Percentiles rank a stretch among this genome's conserved stretches.
Conservation (phyloP, 2,113 vertebrate species). For the Mesembrinibis cayennensis region DNA sequence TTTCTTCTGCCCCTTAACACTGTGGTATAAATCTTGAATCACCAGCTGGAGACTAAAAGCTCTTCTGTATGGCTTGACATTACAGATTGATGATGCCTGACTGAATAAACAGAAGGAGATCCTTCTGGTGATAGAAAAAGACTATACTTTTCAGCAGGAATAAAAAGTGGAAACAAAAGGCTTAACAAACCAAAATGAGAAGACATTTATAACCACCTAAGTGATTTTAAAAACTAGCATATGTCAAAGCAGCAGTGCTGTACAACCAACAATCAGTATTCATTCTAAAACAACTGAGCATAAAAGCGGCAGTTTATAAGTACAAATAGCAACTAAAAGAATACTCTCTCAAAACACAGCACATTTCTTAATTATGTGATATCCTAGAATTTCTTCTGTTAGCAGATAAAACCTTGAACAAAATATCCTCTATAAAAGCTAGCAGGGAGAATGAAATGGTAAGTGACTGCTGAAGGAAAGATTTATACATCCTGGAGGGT, state of each 20-base stretch:
- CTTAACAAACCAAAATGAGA: constrained; percentile 47
- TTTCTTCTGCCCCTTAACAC: constrained; percentile 39
- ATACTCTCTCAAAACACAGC: neutral
- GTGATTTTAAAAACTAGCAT: neutral
- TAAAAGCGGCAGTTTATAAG: neutral
- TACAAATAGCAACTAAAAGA: neutral
- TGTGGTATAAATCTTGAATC: constrained; percentile 59
- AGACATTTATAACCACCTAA: neutral
- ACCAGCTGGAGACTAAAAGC: constrained; percentile 67
- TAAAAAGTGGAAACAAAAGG: constrained; percentile 53
- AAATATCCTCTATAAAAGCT: neutral
- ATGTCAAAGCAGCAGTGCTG: neutral
- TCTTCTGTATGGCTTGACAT: constrained; percentile 63
- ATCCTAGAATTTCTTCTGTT: neutral
- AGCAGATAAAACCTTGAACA: neutral
- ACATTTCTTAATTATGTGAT: neutral
- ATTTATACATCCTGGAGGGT: neutral
- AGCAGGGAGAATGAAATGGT: neutral
- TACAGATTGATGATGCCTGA: constrained; percentile 69
- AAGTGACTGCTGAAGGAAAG: neutral
- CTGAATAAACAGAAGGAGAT: constrained; percentile 51
- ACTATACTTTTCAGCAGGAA: neutral
- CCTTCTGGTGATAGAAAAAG: constrained; percentile 36
- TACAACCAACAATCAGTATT: neutral
- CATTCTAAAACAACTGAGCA: neutral